These are phyloP conservation scores for Malurus cyaneus DNA, from an alignment of 2,113 vertebrate species.

Conservation along the genomic window DNA sequence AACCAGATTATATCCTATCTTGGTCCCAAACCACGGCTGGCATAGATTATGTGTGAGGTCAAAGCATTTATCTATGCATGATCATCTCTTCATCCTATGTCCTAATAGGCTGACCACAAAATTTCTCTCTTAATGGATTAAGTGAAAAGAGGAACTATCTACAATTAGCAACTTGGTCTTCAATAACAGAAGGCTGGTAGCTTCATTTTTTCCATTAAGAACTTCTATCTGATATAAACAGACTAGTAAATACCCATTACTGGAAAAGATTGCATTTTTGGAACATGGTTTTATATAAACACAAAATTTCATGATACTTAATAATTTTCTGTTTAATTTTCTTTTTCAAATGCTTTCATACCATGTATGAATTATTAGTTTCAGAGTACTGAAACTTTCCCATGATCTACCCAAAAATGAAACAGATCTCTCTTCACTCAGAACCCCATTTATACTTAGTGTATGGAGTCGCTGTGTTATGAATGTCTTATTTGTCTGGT, in stretches of 20 bases:
- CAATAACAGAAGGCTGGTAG: not conserved
- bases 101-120: not conserved
- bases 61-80: not conserved
- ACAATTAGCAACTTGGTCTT: not conserved
- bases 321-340: not conserved
- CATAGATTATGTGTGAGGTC: fast-evolving
- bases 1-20: not conserved
- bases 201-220: not conserved
- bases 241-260: not conserved
- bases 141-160: not conserved
- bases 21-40: not conserved
- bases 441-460: not conserved
- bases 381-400: not conserved
- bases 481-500: not conserved
- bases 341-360: not conserved
- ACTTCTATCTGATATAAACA: not conserved
- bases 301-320: not conserved
- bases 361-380: not conserved
- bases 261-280: not conserved
- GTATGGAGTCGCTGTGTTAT: not conserved
- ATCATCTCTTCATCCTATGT: not conserved
- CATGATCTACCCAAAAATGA: not conserved
- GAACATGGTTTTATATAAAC: not conserved
- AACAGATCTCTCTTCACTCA: not conserved
- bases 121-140: not conserved